Base-by-base conservation (phyloP, 2,888 invertebrate genomes). In the Sesia bembeciformis region DNA sequence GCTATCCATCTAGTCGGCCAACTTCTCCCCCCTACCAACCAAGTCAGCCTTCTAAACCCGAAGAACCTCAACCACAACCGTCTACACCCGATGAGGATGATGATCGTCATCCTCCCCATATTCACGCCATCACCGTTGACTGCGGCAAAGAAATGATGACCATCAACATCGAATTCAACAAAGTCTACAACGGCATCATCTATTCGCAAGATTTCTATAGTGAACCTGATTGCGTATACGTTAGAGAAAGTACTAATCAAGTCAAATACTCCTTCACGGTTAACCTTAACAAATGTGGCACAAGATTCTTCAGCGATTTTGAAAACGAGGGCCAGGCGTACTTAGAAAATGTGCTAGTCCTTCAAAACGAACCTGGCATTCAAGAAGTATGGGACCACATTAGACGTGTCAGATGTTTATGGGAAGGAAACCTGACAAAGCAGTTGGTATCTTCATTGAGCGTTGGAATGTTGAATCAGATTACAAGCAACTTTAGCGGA, bases 121-220 rank as follows among this genome's bases (percentile, higher is more conserved):
- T 95, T 62, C 94, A 94, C 69, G 91, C 91, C 0, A 92, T 95
- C 55, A 92, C 94, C 49, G 95, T 95, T 0, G 91, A 94, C 66
- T 95, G 95, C 67, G 93, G 94, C 56, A 95, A 95, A 73, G 94
- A 94, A 60, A 93, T 93, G 92, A 95, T 96, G 95, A 94, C 93
- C 1, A 95, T 95, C 57, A 92, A 93, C 62, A 91, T 95, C 5
- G 94, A 94, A 76, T 96, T 95, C 77, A 94, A 95, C 74, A 91
- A 93, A 58, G 88, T 84, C 23, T 96, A 94, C 72, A 92, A 95
- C 62, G 96, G 96, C 0, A 90, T 95, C 7, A 94, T 96, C 62
- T 96, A 96, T 69, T 94, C 95, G 0, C 95, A 95, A 86, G 95
- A 94, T 52, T 93, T 90, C 67, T 92, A 86, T 76, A 92, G 88